Conservation (phyloP, 2,113 vertebrate genomes). For the Dromiciops gliroides region DNA sequence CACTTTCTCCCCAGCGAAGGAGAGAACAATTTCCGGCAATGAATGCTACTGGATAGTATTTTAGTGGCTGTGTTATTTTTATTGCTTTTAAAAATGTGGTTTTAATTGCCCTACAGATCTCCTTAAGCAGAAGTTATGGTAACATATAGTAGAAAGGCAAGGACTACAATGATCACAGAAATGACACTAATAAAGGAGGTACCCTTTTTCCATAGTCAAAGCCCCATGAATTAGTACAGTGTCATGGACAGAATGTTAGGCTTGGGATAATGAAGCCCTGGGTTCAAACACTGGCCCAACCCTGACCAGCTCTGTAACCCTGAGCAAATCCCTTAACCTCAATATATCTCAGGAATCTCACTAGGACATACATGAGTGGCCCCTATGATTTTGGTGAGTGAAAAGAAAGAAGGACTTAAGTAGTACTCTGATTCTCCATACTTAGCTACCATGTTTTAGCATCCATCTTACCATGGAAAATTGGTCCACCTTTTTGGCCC, state of each 20-base stretch:
- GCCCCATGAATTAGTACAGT: neutral
- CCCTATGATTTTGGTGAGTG: neutral
- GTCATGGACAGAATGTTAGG: neutral
- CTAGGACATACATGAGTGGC: neutral
- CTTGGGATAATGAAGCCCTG: neutral
- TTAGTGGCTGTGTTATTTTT: conserved; percentile 29
- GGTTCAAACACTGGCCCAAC: neutral
- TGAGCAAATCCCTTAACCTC: neutral
- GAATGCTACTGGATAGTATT: conserved; percentile 26
- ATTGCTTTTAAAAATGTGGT: conserved; percentile 38
- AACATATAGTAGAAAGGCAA: conserved; percentile 21
- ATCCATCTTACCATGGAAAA: neutral
- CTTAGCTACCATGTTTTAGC: neutral
- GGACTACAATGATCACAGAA: neutral
- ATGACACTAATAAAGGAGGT: neutral
- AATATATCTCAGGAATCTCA: neutral
- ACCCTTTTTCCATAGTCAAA: conserved; percentile 13
- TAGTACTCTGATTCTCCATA: neutral
- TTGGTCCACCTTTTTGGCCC: too few species aligned
- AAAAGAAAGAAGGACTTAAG: neutral
- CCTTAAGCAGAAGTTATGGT: conserved; percentile 22
- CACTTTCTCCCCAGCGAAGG: conserved; percentile 6
- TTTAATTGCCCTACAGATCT: conserved; percentile 49
- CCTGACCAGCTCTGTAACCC: neutral
- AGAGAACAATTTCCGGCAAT: conserved; percentile 21